Percentiles rank a stretch among this genome's conserved stretches.
Evolutionary conservation across 2,797 vertebrate genomes (phyloP).

Genomic region (Sternotherus odoratus): DNA sequence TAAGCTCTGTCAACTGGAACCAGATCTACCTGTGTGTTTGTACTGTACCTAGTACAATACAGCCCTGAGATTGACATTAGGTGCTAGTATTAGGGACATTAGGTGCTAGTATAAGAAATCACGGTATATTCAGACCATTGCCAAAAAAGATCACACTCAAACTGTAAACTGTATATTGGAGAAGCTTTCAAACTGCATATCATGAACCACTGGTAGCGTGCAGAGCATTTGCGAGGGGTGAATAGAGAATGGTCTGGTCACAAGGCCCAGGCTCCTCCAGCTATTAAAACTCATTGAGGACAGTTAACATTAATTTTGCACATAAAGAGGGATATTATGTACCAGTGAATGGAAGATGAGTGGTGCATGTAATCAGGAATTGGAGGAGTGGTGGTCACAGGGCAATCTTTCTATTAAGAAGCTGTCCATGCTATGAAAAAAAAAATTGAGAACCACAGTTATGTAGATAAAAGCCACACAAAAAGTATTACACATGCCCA

Average conservation of each 20-base stretch:
- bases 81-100: not conserved
- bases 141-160: not conserved
- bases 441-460: not conserved
- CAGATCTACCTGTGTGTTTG: not conserved
- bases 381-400: not conserved
- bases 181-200: not conserved
- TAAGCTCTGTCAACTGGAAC: not conserved
- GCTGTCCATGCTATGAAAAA: not conserved
- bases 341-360: not conserved
- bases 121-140: not conserved
- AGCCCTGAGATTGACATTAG: not conserved
- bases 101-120: not conserved
- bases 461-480: not conserved
- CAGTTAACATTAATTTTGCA: not conserved
- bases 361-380: not conserved
- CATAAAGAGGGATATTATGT: accelerated
- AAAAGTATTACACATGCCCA: not conserved
- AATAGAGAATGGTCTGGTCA: not conserved
- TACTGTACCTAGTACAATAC: not conserved
- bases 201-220: not conserved
- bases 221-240: not conserved
- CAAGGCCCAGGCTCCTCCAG: not conserved
- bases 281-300: not conserved
- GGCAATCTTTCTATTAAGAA: not conserved
- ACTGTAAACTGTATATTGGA: not conserved